Percentiles rank a stretch among this genome's conserved stretches.
These are phyloP conservation scores for Clamator glandarius DNA, from an alignment of 2,797 vertebrate genomes.

Conservation along the genomic window DNA sequence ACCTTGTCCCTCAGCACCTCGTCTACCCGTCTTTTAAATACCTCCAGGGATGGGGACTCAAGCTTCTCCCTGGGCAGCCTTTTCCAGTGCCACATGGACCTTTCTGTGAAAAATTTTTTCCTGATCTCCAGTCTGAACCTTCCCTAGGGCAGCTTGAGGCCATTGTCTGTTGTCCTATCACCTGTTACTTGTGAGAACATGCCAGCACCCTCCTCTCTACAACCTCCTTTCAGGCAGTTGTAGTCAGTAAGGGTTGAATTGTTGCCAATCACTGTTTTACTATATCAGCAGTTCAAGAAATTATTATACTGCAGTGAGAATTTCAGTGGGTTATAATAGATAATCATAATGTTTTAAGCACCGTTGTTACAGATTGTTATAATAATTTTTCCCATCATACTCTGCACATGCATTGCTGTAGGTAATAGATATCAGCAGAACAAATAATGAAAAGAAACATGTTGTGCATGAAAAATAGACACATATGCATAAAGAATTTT, in stretches of 20 bases:
- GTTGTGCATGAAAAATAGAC: not conserved
- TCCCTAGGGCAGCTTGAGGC: too few species aligned
- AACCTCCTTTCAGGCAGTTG: too few species aligned
- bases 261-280: not conserved
- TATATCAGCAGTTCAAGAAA: not conserved
- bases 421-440: not conserved
- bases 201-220: too few species aligned
- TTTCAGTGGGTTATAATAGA: constrained; percentile 2
- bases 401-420: not conserved
- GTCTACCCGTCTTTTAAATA: too few species aligned
- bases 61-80: too few species aligned
- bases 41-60: too few species aligned
- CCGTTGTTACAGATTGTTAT: not conserved
- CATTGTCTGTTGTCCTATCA: too few species aligned
- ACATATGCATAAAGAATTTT: not conserved
- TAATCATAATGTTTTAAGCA: not conserved
- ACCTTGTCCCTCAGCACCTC: too few species aligned
- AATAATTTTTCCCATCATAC: not conserved
- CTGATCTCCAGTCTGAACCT: too few species aligned
- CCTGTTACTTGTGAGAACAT: too few species aligned
- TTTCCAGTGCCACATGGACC: too few species aligned
- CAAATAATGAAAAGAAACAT: not conserved
- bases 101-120: too few species aligned
- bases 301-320: not conserved
- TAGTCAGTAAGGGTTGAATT: not conserved